Percentiles rank a stretch among this genome's conserved stretches.
Evolutionary conservation across 2,113 vertebrate genomes (phyloP).

Genomic region (Ploceus nigricollis): DNA sequence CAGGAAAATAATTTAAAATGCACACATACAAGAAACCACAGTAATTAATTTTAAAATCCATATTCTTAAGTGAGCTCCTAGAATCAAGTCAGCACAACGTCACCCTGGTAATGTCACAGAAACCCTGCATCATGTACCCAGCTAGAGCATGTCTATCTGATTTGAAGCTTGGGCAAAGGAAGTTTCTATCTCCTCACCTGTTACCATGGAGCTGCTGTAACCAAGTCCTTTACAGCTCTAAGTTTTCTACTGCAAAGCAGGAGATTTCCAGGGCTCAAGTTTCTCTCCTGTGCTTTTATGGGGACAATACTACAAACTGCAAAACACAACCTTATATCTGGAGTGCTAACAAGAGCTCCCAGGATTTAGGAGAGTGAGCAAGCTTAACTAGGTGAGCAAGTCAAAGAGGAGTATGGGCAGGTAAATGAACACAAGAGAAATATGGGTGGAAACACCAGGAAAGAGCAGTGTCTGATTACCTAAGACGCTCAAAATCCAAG

Average conservation of each 20-base stretch:
- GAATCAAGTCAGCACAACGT: not conserved
- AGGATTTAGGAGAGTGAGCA: not conserved
- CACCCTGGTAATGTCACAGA: not conserved
- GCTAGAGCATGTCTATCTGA: not conserved
- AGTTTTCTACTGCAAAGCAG: not conserved
- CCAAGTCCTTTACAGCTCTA: not conserved
- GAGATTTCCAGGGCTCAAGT: not conserved
- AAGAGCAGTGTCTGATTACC: not conserved
- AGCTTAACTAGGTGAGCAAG: not conserved
- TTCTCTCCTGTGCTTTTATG: not conserved
- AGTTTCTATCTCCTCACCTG: not conserved
- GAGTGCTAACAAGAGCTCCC: not conserved
- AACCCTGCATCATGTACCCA: not conserved
- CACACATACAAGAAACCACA: not conserved
- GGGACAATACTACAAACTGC: not conserved
- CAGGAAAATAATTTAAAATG: not conserved
- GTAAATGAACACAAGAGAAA: not conserved
- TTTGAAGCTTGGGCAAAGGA: not conserved
- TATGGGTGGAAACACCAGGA: not conserved
- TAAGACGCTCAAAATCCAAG: not conserved
- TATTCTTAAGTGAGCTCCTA: not conserved
- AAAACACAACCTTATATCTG: not conserved
- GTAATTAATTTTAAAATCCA: not conserved
- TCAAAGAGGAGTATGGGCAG: not conserved
- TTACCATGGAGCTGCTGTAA: not conserved